phyloP scores from a whole-genome alignment of 2,888 invertebrate species.

The Elmis aenea region DNA sequence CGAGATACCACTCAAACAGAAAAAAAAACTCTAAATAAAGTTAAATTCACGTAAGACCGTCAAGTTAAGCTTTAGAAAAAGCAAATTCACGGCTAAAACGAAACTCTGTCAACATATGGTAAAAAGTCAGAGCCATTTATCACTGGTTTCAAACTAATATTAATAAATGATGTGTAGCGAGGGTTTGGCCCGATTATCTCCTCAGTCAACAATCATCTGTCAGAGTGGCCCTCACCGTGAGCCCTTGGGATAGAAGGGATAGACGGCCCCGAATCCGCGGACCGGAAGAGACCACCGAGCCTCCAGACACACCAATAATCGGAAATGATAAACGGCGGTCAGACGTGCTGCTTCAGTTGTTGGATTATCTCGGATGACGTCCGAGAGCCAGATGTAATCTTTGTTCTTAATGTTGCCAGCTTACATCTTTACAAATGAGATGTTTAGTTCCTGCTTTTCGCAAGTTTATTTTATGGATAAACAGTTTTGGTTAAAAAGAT shows the following conservation, averaged over 20 bases:
- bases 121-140: conserved; percentile 17
- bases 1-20: no score
- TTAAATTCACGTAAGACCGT: no score
- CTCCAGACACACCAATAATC: conserved; percentile 12
- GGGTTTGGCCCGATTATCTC: conserved; percentile 23
- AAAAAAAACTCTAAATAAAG: no score
- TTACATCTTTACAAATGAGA: no score
- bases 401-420: no score
- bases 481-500: no score
- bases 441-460: no score
- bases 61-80: no score
- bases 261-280: conserved; percentile 4
- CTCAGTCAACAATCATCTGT: conserved; percentile 24
- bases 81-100: no score
- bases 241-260: conserved; percentile 10
- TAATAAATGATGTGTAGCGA: conserved; percentile 23
- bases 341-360: conserved; percentile 5
- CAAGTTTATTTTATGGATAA: no score
- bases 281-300: conserved; percentile 6
- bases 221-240: conserved; percentile 11
- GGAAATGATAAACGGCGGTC: conserved; percentile 12
- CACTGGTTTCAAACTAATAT: conserved; percentile 20
- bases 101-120: conserved; percentile 5
- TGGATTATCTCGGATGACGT: neutral
- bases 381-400: no score